Conservation (phyloP, 2,888 invertebrate genomes). For the Macaria liturata region DNA sequence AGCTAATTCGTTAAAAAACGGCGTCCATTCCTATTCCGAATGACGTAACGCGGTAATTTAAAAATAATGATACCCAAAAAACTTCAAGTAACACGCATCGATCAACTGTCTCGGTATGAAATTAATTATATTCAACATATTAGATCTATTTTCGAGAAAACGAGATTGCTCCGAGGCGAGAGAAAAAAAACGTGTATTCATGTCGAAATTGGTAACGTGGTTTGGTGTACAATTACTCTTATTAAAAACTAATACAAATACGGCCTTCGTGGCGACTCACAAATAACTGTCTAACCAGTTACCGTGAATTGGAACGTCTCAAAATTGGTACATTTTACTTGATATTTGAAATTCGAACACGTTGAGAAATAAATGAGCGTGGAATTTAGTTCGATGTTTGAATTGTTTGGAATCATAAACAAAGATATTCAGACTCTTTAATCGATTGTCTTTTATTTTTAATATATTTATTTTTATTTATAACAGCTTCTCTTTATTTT, state of each 20-base stretch:
- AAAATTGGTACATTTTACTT: conserved; percentile 47
- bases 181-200: conserved; percentile 69
- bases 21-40: conserved; percentile 63
- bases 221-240: conserved; percentile 76
- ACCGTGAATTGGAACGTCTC: conserved; percentile 47
- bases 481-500: too few relatives aligned
- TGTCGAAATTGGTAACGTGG: conserved; percentile 75
- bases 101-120: conserved; percentile 72
- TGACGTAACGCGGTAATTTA: conserved; percentile 78
- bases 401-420: neutral
- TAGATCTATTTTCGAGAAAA: conserved; percentile 81
- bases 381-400: too few relatives aligned
- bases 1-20: conserved; percentile 62
- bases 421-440: too few relatives aligned
- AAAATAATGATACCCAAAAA: conserved; percentile 74
- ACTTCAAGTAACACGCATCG: conserved; percentile 73
- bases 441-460: too few relatives aligned
- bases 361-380: neutral
- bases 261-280: conserved; percentile 59
- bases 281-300: conserved; percentile 48
- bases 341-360: conserved; percentile 40
- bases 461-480: too few relatives aligned
- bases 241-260: conserved; percentile 71
- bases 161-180: conserved; percentile 71
- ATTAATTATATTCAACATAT: conserved; percentile 81